A percentile compares a stretch with the other conserved stretches of the same genome.
phyloP scores from a whole-genome alignment of 2,113 vertebrate species.

The Turnix velox region DNA sequence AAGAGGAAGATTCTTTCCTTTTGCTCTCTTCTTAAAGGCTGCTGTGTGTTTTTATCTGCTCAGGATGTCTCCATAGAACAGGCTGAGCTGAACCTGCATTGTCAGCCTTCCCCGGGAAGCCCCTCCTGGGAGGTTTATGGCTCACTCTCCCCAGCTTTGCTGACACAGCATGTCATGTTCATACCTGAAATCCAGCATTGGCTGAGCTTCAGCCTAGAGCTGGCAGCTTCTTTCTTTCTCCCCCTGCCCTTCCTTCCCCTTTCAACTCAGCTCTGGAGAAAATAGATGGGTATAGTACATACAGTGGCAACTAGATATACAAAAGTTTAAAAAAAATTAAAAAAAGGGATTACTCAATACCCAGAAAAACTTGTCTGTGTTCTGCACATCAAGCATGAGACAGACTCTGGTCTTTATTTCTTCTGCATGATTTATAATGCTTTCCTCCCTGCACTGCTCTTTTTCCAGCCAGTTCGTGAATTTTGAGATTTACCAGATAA shows the following conservation, averaged over 20 bases:
- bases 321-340: not conserved
- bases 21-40: not conserved
- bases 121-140: slow-evolving; percentile 50
- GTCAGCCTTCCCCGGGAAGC: slow-evolving; percentile 59
- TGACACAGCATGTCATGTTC: slow-evolving; percentile 58
- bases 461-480: not conserved
- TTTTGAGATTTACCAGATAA: slow-evolving; percentile 46
- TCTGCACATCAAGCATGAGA: not conserved
- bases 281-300: not conserved
- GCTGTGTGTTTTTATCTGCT: slow-evolving; percentile 54
- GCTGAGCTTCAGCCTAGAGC: not conserved
- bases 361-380: not conserved
- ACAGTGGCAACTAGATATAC: not conserved
- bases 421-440: slow-evolving; percentile 6
- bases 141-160: slow-evolving; percentile 37
- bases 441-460: not conserved
- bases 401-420: not conserved
- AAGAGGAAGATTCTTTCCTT: not conserved
- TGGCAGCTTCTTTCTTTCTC: slow-evolving; percentile 52
- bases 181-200: slow-evolving; percentile 58
- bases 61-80: slow-evolving; percentile 38
- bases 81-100: slow-evolving; percentile 44
- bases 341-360: not conserved
- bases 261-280: not conserved
- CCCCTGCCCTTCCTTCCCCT: not conserved